A percentile compares a stretch with the other conserved stretches of the same genome.
phyloP scores from a whole-genome alignment of 2,797 vertebrate genomes.

The Diceros bicornis region DNA sequence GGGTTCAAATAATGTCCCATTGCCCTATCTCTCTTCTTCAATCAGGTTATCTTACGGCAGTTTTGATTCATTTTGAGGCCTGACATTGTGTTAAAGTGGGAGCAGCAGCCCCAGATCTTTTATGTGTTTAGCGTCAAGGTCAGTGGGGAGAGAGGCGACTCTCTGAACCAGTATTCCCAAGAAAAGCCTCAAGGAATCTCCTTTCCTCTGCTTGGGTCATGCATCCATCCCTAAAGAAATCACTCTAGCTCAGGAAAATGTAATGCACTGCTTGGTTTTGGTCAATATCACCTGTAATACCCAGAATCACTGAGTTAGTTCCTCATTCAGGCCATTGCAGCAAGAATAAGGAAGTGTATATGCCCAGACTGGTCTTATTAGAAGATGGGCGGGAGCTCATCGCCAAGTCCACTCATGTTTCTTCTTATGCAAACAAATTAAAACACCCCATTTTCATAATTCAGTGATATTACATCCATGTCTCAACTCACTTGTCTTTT shows the following conservation, averaged over 20 bases:
- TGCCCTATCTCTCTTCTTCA: background rate
- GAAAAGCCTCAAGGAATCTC: background rate
- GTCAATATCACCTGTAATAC: rapidly evolving
- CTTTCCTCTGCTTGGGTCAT: background rate
- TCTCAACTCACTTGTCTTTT: background rate
- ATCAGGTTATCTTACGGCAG: rapidly evolving
- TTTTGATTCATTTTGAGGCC: background rate
- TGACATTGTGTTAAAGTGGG: rapidly evolving
- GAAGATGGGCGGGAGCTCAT: background rate
- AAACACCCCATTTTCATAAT: background rate
- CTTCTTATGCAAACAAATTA: background rate
- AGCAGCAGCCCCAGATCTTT: background rate
- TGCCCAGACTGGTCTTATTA: background rate
- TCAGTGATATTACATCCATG: rapidly evolving
- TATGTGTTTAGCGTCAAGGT: background rate
- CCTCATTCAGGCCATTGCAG: rapidly evolving
- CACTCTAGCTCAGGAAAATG: background rate
- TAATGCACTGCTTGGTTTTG: rapidly evolving
- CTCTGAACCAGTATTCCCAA: background rate
- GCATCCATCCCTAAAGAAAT: background rate
- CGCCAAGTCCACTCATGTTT: background rate
- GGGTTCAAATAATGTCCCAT: background rate
- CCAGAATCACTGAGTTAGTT: background rate
- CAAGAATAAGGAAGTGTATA: background rate
- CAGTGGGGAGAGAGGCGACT: no score